Evolutionary conservation across 2,888 invertebrate species (phyloP).

Genomic region (Mellilla xanthometata): DNA sequence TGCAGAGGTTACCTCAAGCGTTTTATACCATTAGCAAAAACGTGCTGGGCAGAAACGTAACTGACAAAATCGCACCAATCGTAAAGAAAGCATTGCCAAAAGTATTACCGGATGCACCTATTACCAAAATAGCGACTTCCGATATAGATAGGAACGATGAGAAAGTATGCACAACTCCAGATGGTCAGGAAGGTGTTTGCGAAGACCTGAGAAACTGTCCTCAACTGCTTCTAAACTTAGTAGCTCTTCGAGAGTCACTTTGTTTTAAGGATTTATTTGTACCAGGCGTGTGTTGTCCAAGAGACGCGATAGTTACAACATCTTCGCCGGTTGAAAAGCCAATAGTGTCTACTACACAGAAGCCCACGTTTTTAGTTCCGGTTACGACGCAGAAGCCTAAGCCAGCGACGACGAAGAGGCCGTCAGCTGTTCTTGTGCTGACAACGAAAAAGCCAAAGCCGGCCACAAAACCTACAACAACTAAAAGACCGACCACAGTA

Average conservation of each 20-base stretch:
- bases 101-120: constrained; percentile 70
- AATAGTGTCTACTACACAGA: constrained; percentile 58
- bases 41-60: constrained; percentile 88
- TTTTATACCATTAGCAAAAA: constrained; percentile 91
- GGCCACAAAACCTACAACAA: constrained; percentile 33
- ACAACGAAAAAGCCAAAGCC: constrained; percentile 59
- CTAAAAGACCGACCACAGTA: constrained; percentile 44
- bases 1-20: constrained; percentile 85
- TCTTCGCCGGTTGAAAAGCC: constrained; percentile 58
- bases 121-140: constrained; percentile 66
- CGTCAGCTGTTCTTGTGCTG: constrained; percentile 53
- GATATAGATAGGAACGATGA: constrained; percentile 76
- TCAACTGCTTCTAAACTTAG: constrained; percentile 90
- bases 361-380: constrained; percentile 68
- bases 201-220: constrained; percentile 95
- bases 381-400: constrained; percentile 64
- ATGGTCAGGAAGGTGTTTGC: constrained; percentile 90
- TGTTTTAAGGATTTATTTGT: constrained; percentile 96
- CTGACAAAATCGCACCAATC: constrained; percentile 90
- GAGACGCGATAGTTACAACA: constrained; percentile 63
- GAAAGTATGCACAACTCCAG: constrained; percentile 90
- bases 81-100: constrained; percentile 75
- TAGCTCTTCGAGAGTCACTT: constrained; percentile 91
- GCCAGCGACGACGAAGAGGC: constrained; percentile 43
- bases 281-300: constrained; percentile 96